A percentile compares a stretch with the other conserved stretches of the same genome.
phyloP scores from a whole-genome alignment of 1,140 invertebrate genomes.

The Oedothorax gibbosus region DNA sequence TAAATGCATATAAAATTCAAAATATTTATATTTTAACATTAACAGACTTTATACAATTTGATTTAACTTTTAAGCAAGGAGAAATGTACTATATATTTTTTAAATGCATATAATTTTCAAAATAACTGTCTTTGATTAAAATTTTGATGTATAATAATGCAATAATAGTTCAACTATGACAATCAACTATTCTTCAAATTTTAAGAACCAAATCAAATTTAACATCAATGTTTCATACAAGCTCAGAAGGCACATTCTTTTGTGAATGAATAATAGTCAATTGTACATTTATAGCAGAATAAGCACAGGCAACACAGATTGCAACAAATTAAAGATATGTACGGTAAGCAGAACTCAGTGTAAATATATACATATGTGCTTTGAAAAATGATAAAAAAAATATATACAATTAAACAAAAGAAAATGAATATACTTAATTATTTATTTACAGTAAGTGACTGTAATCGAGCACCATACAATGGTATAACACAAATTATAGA shows the following conservation, averaged over 20 bases:
- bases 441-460: constrained; percentile 28
- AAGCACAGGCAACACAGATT: constrained; percentile 18
- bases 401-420: constrained; percentile 35
- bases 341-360: constrained; percentile 19
- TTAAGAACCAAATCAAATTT: neutral
- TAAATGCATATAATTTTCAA: neutral
- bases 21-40: neutral
- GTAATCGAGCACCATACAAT: constrained; percentile 31
- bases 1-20: no score
- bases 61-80: neutral
- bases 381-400: constrained; percentile 33
- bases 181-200: no score
- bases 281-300: neutral
- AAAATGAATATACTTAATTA: constrained; percentile 27
- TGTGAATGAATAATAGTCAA: neutral
- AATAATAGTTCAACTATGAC: no score
- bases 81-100: neutral
- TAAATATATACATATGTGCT: constrained; percentile 36
- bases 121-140: neutral
- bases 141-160: neutral
- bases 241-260: constrained; percentile 34
- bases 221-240: constrained; percentile 27
- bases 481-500: constrained; percentile 22
- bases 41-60: neutral
- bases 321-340: constrained; percentile 15